These are phyloP conservation scores for Margaritifera margaritifera DNA, from an alignment of 2,888 invertebrate species.

Conservation along the genomic window DNA sequence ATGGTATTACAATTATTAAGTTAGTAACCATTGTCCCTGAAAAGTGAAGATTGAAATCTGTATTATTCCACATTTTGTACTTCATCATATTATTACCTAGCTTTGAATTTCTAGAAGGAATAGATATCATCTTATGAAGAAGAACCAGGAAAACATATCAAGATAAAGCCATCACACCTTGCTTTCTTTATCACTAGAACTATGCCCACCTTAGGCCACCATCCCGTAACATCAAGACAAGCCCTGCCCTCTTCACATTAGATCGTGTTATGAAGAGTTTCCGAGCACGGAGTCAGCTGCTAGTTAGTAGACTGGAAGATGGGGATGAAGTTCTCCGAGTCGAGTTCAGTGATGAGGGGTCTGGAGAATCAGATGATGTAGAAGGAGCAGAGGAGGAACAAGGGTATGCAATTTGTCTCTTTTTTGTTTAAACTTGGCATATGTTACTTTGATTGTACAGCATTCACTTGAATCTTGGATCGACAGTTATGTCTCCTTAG, in stretches of 20 bases:
- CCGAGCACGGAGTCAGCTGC: slow-evolving; percentile 70
- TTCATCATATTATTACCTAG: too few relatives aligned
- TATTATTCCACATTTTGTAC: too few relatives aligned
- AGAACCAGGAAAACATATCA: too few relatives aligned
- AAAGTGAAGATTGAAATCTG: too few relatives aligned
- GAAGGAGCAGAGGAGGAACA: slow-evolving; percentile 37
- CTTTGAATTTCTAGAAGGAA: too few relatives aligned
- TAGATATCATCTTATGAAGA: too few relatives aligned
- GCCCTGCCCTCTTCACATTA: slow-evolving; percentile 70
- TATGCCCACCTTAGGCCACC: slow-evolving; percentile 55
- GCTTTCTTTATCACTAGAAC: slow-evolving; percentile 18
- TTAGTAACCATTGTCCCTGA: too few relatives aligned
- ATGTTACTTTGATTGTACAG: neutral
- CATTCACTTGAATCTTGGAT: neutral
- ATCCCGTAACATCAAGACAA: slow-evolving; percentile 70
- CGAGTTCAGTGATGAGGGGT: slow-evolving; percentile 58
- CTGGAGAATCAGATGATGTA: slow-evolving; percentile 11
- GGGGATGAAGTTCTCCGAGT: slow-evolving; percentile 70
- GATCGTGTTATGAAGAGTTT: slow-evolving; percentile 73
- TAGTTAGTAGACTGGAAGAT: slow-evolving; percentile 70
- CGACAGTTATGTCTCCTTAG: too few relatives aligned
- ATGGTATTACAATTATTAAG: too few relatives aligned
- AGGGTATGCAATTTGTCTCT: neutral
- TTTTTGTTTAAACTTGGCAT: neutral
- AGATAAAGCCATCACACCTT: too few relatives aligned